These are phyloP conservation scores for Miniopterus natalensis DNA, from an alignment of 2,113 vertebrate species.

Conservation along the genomic window DNA sequence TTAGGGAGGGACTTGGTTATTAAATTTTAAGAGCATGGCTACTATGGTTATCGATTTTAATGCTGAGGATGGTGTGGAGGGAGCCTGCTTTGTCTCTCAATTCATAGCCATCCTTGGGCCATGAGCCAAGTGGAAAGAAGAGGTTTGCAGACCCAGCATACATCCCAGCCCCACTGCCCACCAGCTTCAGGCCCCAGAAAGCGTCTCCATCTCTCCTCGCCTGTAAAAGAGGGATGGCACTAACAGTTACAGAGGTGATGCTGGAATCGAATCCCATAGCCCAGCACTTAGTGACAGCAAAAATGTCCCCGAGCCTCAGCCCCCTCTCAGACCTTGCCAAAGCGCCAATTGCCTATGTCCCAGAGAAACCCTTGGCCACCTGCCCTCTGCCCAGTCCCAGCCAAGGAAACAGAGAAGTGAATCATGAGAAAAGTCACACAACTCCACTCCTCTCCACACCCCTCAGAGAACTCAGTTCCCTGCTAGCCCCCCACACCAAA, in stretches of 20 bases:
- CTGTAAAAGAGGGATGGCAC: not conserved
- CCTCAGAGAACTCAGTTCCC: not conserved
- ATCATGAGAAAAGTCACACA: not conserved
- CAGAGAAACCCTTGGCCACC: not conserved
- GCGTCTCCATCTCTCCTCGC: not conserved
- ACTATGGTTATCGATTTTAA: not conserved
- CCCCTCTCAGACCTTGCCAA: slow-evolving; percentile 1
- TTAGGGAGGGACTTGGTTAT: not conserved
- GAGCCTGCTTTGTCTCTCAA: not conserved
- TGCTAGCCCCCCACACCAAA: not conserved
- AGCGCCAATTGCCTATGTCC: not conserved
- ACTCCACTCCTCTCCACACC: not conserved
- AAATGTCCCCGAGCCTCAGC: not conserved
- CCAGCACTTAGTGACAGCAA: not conserved
- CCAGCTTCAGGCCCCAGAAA: not conserved
- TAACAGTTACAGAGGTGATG: not conserved
- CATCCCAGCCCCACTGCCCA: not conserved
- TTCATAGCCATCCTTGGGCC: not conserved
- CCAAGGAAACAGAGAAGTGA: not conserved
- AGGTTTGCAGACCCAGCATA: not conserved
- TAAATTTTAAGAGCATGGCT: not conserved
- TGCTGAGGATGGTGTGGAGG: not conserved
- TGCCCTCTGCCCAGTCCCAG: not conserved
- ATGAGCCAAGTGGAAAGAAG: not conserved
- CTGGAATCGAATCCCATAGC: not conserved